Evolutionary conservation across 2,797 vertebrate genomes (phyloP).

Genomic region (Knipowitschia caucasica): DNA sequence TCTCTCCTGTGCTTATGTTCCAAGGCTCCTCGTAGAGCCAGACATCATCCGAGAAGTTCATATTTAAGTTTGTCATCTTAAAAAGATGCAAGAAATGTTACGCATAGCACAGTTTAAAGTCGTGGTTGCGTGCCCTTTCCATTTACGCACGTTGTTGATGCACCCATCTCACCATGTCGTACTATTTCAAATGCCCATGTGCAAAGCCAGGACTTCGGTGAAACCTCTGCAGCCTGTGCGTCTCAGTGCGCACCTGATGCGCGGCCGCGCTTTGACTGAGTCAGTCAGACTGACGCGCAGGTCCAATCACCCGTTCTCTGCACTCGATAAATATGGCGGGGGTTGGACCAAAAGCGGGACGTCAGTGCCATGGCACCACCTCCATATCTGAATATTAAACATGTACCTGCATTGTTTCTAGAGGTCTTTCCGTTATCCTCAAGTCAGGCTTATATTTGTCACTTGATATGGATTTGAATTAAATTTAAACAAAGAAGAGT

Average conservation of each 20-base stretch:
- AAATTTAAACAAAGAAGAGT: not conserved
- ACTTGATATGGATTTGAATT: not conserved
- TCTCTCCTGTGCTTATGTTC: slow-evolving; percentile 58
- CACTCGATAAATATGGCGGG: slow-evolving; percentile 35
- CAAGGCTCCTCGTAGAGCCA: slow-evolving; percentile 47
- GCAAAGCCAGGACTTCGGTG: not conserved
- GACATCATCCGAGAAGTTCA: slow-evolving; percentile 63
- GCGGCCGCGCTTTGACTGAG: slow-evolving; percentile 21
- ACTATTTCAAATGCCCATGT: not conserved
- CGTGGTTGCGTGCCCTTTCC: slow-evolving; percentile 15
- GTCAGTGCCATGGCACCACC: slow-evolving; percentile 59
- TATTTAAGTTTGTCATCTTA: slow-evolving; percentile 26
- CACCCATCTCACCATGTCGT: not conserved
- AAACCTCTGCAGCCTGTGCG: slow-evolving; percentile 6
- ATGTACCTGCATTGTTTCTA: not conserved
- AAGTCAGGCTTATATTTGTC: too few relatives aligned
- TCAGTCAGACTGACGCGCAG: slow-evolving; percentile 15
- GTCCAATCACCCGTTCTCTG: slow-evolving; percentile 29
- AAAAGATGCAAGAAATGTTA: slow-evolving; percentile 8
- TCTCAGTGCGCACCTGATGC: slow-evolving; percentile 48
- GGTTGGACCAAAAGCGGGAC: slow-evolving; percentile 52
- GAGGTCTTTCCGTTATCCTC: not conserved
- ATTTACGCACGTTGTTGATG: slow-evolving; percentile 12
- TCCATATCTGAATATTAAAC: slow-evolving; percentile 10
- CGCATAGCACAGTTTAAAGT: slow-evolving; percentile 19